Evolutionary conservation across 2,113 vertebrate genomes (phyloP).

Genomic region (Kobus ellipsiprymnus): DNA sequence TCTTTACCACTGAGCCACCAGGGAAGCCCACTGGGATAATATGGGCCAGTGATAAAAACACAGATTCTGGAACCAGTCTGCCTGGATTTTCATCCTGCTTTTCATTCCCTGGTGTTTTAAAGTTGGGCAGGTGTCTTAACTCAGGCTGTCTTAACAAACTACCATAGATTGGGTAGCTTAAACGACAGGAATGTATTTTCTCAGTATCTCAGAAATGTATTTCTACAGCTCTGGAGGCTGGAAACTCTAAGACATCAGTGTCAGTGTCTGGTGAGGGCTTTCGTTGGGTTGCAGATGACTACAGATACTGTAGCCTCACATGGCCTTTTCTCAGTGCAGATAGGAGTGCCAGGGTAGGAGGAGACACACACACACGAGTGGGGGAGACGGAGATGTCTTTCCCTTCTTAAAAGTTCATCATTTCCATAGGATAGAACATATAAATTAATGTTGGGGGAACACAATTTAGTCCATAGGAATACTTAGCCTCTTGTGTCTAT

Average conservation of each 20-base stretch:
- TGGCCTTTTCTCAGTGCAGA: not conserved
- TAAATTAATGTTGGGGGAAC: not conserved
- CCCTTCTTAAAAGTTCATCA: not conserved
- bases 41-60: not conserved
- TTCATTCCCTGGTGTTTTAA: not conserved
- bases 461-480: not conserved
- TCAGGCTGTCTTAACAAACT: not conserved
- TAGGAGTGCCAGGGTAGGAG: not conserved
- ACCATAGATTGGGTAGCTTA: not conserved
- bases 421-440: no score
- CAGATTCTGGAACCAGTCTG: not conserved
- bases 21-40: not conserved
- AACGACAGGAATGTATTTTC: not conserved
- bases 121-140: not conserved
- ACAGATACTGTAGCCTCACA: not conserved
- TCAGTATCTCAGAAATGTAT: not conserved
- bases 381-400: not conserved
- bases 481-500: not conserved
- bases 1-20: not conserved
- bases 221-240: not conserved
- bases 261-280: not conserved
- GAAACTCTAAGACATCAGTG: not conserved
- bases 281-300: not conserved
- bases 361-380: not conserved
- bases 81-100: not conserved